Evolutionary conservation across 2,888 invertebrate species (phyloP).

Genomic region (Hoplodrina ambigua): DNA sequence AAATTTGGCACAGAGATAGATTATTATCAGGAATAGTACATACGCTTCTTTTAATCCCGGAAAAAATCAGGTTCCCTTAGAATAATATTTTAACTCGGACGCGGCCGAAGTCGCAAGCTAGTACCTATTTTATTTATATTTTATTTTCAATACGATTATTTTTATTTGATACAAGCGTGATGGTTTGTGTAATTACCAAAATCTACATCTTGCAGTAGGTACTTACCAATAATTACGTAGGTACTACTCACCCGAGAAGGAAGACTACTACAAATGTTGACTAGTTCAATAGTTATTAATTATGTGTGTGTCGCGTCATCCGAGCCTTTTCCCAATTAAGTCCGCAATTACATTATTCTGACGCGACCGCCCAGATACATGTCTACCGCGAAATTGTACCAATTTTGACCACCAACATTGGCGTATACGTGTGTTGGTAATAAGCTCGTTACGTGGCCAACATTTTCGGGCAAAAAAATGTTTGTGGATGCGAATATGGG

Average conservation of each 20-base stretch:
- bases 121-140: too few species aligned
- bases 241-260: neutral
- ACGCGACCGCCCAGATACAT: constrained; percentile 33
- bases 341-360: constrained; percentile 54
- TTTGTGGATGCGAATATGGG: constrained; percentile 17
- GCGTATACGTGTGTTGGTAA: constrained; percentile 21
- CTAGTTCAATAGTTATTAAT: constrained; percentile 48
- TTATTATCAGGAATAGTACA: too few species aligned
- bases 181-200: too few species aligned
- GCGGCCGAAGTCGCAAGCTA: too few species aligned
- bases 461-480: constrained; percentile 19
- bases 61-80: too few species aligned
- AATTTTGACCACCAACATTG: constrained; percentile 46
- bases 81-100: too few species aligned
- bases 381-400: constrained; percentile 52
- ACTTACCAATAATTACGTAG: too few species aligned
- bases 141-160: too few species aligned
- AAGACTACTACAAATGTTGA: constrained; percentile 9
- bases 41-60: too few species aligned
- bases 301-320: constrained; percentile 35
- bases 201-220: too few species aligned
- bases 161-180: too few species aligned
- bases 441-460: constrained; percentile 34
- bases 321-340: constrained; percentile 61
- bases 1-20: too few species aligned